phyloP scores from a whole-genome alignment of 2,888 invertebrate species.

The Megamerina dolium region DNA sequence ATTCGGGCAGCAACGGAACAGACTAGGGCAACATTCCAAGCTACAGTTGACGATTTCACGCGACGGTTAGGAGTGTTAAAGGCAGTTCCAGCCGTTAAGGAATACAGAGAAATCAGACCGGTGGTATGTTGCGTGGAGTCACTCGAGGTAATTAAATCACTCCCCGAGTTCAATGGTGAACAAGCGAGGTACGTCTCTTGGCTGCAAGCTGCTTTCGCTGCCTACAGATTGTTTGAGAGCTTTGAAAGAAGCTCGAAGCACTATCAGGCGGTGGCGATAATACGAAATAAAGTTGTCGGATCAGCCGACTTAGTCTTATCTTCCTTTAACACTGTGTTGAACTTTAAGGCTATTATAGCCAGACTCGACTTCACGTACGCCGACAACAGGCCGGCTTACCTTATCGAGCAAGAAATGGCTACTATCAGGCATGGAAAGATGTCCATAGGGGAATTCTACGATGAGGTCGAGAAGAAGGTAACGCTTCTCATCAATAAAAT shows the following conservation, averaged over 20 bases:
- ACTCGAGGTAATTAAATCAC: constrained; percentile 10
- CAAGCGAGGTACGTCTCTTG: constrained; percentile 15
- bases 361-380: constrained; percentile 16
- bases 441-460: constrained; percentile 9
- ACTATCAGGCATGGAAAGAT: constrained; percentile 11
- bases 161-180: constrained; percentile 9
- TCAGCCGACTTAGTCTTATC: constrained; percentile 1
- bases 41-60: too few species aligned
- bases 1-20: too few species aligned
- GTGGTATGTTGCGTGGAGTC: constrained; percentile 5
- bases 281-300: not conserved
- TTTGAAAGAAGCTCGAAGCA: constrained; percentile 2
- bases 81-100: too few species aligned
- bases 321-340: constrained; percentile 10
- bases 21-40: too few species aligned
- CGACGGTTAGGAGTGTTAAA: too few species aligned
- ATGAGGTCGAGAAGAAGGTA: constrained; percentile 12
- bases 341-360: constrained; percentile 11
- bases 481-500: constrained; percentile 15
- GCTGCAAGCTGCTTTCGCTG: constrained; percentile 11
- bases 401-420: constrained; percentile 8
- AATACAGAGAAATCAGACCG: too few species aligned
- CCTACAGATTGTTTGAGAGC: not conserved
- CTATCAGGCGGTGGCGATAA: constrained; percentile 1
- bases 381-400: constrained; percentile 11